Conservation (phyloP, 1,140 invertebrate genomes). For the Sinonovacula constricta region DNA sequence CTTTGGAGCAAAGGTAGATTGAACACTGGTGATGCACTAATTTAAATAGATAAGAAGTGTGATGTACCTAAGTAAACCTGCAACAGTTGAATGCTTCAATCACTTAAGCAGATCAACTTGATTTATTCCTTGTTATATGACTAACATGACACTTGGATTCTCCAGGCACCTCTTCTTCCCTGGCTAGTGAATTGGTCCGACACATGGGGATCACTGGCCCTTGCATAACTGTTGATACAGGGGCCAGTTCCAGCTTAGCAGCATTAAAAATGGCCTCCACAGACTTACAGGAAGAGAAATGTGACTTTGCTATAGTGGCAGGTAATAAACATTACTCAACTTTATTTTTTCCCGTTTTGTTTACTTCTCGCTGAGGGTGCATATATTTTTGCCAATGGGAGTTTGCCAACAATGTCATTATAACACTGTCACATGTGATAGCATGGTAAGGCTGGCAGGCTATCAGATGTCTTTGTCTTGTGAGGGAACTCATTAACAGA, state of each 20-base stretch:
- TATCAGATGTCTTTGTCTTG: no score
- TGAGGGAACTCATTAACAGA: no score
- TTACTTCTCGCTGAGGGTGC: not conserved
- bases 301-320: conserved; percentile 67
- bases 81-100: no score
- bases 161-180: not conserved
- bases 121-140: no score
- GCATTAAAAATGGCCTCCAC: conserved; percentile 66
- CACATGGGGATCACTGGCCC: conserved; percentile 55
- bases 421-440: not conserved
- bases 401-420: no score
- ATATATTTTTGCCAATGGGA: no score
- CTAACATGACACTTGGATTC: no score
- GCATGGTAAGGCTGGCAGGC: not conserved
- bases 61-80: no score
- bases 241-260: conserved; percentile 69
- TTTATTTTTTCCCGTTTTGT: not conserved
- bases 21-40: no score
- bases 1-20: no score
- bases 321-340: conserved; percentile 41
- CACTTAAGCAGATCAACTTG: no score
- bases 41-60: no score
- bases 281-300: conserved; percentile 58
- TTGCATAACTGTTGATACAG: conserved; percentile 66
- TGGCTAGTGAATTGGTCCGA: conserved; percentile 46